A percentile compares a stretch with the other conserved stretches of the same genome.
Conservation (phyloP, 2,888 invertebrate species). For the Epirrita christyi region DNA sequence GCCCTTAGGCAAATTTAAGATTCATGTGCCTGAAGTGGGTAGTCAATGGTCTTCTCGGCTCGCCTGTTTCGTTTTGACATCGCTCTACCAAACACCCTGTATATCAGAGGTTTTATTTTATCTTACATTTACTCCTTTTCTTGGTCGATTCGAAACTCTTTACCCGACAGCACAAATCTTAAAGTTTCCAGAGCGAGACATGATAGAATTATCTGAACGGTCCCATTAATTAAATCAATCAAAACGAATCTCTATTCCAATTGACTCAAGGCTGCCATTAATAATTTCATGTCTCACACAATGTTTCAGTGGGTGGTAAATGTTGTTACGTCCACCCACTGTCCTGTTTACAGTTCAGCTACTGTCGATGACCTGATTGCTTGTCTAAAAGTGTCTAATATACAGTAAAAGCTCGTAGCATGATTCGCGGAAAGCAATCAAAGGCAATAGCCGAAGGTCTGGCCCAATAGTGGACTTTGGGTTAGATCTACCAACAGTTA, state of each 20-base stretch:
- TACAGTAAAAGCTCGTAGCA: too few relatives aligned
- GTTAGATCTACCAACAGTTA: not conserved
- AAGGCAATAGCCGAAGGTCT: too few relatives aligned
- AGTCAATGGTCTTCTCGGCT: too few relatives aligned
- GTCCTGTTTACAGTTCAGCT: constrained; percentile 17
- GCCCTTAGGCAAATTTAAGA: too few relatives aligned
- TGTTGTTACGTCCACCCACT: constrained; percentile 8
- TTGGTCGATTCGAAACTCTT: constrained; percentile 17
- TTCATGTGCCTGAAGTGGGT: too few relatives aligned
- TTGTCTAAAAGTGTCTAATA: too few relatives aligned
- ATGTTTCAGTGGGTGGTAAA: constrained; percentile 17
- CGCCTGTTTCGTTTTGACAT: too few relatives aligned
- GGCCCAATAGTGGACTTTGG: not conserved
- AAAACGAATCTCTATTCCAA: constrained; percentile 17
- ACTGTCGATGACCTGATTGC: constrained; percentile 15
- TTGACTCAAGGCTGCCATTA: constrained; percentile 19
- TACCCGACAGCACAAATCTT: not conserved
- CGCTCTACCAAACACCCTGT: too few relatives aligned
- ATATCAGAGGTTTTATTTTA: too few relatives aligned
- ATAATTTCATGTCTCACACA: constrained; percentile 13
- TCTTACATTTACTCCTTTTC: not conserved
- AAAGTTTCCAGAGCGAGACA: not conserved
- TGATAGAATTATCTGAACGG: constrained; percentile 2
- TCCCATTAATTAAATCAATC: constrained; percentile 15
- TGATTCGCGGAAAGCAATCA: too few relatives aligned